Evolutionary conservation across 1,140 invertebrate genomes (phyloP), one percentile per base, ranked within the genome.

Genomic region (Drosophila gunungcola): DNA sequence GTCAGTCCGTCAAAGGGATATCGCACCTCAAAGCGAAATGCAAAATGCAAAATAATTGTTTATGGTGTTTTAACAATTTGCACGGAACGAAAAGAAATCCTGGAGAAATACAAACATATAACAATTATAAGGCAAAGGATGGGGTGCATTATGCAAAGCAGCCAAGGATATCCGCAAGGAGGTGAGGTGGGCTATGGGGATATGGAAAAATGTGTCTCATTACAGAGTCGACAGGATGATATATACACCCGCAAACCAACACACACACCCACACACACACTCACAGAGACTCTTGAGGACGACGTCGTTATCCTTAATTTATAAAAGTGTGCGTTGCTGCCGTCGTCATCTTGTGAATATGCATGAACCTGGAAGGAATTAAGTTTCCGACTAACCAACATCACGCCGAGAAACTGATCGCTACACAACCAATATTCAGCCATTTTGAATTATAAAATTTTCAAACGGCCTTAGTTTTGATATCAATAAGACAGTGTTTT

Each of bases 1-100:
- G 25, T 36, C 41, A 42, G 42, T 21, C 34, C 32, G 46, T 70
- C 78, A 76, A 81, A 86, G 80, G 69, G 43, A 76, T 49, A 49
- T 61, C 32, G 45, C 58, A 65, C 62, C 80, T 88, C 76, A 89
- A 89, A 88, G 80, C 68, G 51, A 84, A 80, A 80, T 80, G 80
- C 85, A 89, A 80, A 88, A 88, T 88, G 80, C 85, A 89, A 80
- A 88, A 88, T 88, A 88, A 88, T 88, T 88, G 80, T 88, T 88
- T 84, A 88, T 89, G 84, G 73, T 84, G 76, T 88, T 88, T 88
- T 88, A 88, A 84, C 83, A 89, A 89, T 88, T 88, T 89, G 62
- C 56, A 77, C 42, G 53, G 58, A 46, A 43, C 43, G 43, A 48
- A 63, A 58, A n/a, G 38, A 34, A 55, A 34, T 62, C 43, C 11